These are phyloP conservation scores for Podilymbus podiceps DNA, from an alignment of 2,113 vertebrate genomes.

Conservation along the genomic window DNA sequence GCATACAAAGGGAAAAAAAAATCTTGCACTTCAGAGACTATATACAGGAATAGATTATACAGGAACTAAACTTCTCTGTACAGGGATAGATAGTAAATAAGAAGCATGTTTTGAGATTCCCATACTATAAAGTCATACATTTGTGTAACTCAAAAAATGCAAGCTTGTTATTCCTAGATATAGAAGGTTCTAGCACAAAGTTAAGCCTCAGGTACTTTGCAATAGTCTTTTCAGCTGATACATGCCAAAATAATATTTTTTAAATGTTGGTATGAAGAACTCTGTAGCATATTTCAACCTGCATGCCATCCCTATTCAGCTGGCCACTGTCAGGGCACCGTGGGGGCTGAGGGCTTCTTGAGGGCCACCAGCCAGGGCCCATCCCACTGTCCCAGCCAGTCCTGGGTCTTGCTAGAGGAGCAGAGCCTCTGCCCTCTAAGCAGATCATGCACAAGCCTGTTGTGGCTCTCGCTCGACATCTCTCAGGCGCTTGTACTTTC, in stretches of 20 bases:
- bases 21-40: neutral
- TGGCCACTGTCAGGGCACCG: neutral
- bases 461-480: rapidly evolving
- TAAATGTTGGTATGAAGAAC: neutral
- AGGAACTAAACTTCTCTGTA: neutral
- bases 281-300: neutral
- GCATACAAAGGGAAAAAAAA: neutral
- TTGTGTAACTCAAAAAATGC: neutral
- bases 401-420: neutral
- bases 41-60: neutral
- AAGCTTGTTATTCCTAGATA: neutral
- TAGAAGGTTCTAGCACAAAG: constrained; percentile 15
- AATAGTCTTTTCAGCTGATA: neutral
- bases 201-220: constrained; percentile 11
- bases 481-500: rapidly evolving
- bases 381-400: neutral
- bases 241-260: neutral
- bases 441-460: neutral
- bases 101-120: neutral
- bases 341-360: rapidly evolving
- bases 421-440: rapidly evolving
- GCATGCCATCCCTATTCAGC: neutral
- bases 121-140: neutral
- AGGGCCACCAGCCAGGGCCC: neutral
- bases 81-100: neutral